These are phyloP conservation scores for Paraescarpia echinospica DNA, from an alignment of 1,140 invertebrate genomes.

Conservation along the genomic window DNA sequence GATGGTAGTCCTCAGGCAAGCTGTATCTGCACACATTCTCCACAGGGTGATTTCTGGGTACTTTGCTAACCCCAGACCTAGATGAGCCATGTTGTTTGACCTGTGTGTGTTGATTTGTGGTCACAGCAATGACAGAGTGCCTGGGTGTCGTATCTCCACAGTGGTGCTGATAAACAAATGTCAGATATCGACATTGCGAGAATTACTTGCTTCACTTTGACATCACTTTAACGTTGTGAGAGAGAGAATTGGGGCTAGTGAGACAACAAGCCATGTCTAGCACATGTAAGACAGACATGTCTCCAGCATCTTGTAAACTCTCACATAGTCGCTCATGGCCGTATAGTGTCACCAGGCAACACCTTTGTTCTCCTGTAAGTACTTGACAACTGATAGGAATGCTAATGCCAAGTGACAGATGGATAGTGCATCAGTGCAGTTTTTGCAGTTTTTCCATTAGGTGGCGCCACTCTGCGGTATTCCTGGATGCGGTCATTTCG, in stretches of 20 bases:
- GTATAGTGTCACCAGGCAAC: not conserved
- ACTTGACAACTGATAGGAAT: not conserved
- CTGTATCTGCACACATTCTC: not conserved
- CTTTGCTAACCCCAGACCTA: not conserved
- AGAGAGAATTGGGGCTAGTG: not conserved
- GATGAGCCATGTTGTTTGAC: not conserved
- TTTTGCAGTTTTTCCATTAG: not conserved
- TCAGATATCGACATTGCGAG: not conserved
- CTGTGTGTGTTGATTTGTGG: not conserved
- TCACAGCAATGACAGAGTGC: not conserved
- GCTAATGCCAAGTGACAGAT: not conserved
- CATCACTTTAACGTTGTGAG: not conserved
- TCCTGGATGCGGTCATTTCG: not conserved
- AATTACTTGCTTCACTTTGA: not conserved
- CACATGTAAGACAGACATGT: not conserved
- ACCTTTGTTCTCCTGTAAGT: not conserved
- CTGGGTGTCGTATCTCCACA: not conserved
- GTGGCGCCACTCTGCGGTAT: not conserved
- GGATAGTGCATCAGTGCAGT: not conserved
- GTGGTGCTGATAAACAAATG: not conserved
- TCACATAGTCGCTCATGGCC: not conserved
- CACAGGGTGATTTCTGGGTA: not conserved
- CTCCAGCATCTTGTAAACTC: not conserved
- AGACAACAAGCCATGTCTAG: not conserved
- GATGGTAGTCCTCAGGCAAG: not conserved